phyloP scores from a whole-genome alignment of 1,140 invertebrate species.

The Cyclargus thomasi region DNA sequence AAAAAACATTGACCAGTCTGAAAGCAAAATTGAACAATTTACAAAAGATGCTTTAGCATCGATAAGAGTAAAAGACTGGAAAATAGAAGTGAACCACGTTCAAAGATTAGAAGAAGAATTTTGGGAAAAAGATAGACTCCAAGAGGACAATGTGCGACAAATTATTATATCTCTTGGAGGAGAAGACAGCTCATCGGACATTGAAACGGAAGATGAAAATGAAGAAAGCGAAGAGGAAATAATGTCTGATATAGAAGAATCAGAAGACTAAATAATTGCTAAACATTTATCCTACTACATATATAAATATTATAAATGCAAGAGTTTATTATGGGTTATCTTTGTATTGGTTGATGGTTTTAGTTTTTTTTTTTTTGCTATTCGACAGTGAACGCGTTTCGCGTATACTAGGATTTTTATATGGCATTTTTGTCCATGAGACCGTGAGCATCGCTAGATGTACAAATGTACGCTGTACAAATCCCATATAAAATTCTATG shows the following conservation, averaged over 20 bases:
- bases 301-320: too few relatives aligned
- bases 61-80: not conserved
- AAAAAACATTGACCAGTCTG: not conserved
- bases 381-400: too few relatives aligned
- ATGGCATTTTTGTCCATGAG: too few relatives aligned
- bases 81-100: not conserved
- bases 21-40: not conserved
- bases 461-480: too few relatives aligned
- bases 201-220: not conserved
- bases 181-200: not conserved
- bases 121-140: not conserved
- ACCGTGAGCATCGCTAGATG: too few relatives aligned
- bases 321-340: too few relatives aligned
- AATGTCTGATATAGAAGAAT: slow-evolving; percentile 5
- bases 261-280: too few relatives aligned
- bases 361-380: too few relatives aligned
- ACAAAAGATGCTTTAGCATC: not conserved
- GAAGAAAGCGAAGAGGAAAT: not conserved
- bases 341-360: too few relatives aligned
- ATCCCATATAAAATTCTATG: too few relatives aligned
- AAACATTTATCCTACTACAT: too few relatives aligned
- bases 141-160: not conserved
- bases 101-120: not conserved
- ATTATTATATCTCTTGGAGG: slow-evolving; percentile 4
- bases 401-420: too few relatives aligned